Evolutionary conservation across 2,888 invertebrate species (phyloP), one percentile per base, ranked within the genome.

Genomic region (Drosophila siamana): DNA sequence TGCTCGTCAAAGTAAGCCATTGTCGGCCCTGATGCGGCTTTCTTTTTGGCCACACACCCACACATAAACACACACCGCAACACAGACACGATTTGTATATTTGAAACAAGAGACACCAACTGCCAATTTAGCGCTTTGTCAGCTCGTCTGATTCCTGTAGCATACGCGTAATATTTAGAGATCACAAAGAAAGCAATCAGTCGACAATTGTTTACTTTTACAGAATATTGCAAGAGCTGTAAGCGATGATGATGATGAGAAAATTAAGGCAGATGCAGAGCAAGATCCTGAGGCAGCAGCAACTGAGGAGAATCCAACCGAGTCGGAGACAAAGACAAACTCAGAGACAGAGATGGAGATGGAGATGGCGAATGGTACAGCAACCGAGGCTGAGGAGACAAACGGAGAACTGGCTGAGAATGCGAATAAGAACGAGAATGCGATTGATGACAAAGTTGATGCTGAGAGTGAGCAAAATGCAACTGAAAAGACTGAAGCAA

Each of bases 141-240:
- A 60, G 43, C 33, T 67, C 46, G 24, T 16, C 51, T 50, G 61
- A 68, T 9, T 30, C 33, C 52, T 52, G 61, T 61, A 61, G 41
- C 28, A 41, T 26, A 28, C 52, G 52, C 40, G 52, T 52, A 36
- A 16, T 41, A 28, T 52, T 9, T 41, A 16, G 40, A 57, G 60
- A 69, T 76, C 76, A 68, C 63, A 81, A 74, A 83, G 89, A 88
- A 87, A 89, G 84, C 89, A 91, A 91, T 92, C 91, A 91, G 92
- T 92, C 92, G 92, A 91, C 92, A 92, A 92, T 92, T 92, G 91
- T 92, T 92, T 92, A 91, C 92, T 92, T 92, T 92, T 92, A 86
- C 92, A 92, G 92, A 92, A 90, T 88, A 90, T 88, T 89, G 82
- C 89, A 82, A 87, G 90, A 88, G 86, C 86, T 88, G 76, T 91